A percentile compares a stretch with the other conserved stretches of the same genome.
Conservation (phyloP, 2,797 vertebrate species). For the Myioborus miniatus region DNA sequence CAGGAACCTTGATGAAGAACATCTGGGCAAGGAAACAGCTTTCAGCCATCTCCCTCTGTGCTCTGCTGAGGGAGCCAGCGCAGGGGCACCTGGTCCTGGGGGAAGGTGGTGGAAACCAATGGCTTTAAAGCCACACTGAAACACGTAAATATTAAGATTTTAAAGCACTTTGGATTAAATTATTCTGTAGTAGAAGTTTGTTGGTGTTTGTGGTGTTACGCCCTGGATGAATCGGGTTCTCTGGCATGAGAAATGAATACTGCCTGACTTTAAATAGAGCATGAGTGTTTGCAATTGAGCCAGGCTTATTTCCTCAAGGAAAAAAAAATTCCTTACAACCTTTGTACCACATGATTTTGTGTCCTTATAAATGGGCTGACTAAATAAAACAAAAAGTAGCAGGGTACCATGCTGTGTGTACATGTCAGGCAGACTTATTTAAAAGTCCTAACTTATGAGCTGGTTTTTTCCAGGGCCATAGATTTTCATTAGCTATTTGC, state of each 20-base stretch:
- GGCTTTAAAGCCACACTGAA: background rate
- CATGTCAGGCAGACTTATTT: conserved; percentile 51
- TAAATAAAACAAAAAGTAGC: conserved; percentile 43
- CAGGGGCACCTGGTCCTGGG: background rate
- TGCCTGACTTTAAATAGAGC: conserved; percentile 46
- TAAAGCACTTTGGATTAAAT: background rate
- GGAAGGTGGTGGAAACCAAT: accelerated
- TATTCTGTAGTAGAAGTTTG: background rate
- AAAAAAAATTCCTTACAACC: conserved; percentile 33
- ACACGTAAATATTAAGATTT: background rate
- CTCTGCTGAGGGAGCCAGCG: background rate
- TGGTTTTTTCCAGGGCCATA: conserved; percentile 61
- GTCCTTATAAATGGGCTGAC: conserved; percentile 63
- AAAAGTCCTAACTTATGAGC: conserved; percentile 60
- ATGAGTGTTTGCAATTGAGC: conserved; percentile 41
- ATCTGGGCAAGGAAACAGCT: background rate
- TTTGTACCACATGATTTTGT: conserved; percentile 18
- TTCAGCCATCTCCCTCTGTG: background rate
- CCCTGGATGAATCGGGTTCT: background rate
- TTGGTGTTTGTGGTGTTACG: conserved; percentile 1
- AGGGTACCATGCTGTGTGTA: background rate
- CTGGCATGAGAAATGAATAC: conserved; percentile 5
- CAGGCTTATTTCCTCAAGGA: conserved; percentile 54
- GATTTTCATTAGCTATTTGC: conserved; percentile 69
- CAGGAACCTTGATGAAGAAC: background rate